These are phyloP conservation scores for Muntiacus reevesi DNA, from an alignment of 2,113 vertebrate species.

Conservation along the genomic window DNA sequence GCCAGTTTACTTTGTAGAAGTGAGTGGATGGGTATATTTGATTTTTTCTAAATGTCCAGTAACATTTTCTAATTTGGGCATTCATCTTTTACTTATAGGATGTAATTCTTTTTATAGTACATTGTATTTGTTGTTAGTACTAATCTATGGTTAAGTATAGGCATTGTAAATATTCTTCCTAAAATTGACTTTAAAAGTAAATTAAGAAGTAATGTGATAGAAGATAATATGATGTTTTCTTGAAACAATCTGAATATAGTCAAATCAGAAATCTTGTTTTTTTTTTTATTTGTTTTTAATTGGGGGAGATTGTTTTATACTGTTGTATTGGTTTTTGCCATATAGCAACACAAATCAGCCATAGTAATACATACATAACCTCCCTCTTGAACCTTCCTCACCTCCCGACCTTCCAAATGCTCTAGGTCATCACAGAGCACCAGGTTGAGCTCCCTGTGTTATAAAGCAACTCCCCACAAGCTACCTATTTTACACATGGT, in stretches of 20 bases:
- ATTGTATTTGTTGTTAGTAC: neutral
- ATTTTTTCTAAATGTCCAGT: neutral
- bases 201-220: neutral
- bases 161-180: neutral
- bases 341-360: neutral
- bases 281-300: neutral
- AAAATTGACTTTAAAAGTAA: neutral
- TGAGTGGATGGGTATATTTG: neutral
- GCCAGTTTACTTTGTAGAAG: neutral
- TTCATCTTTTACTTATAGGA: neutral
- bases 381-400: neutral
- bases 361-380: neutral
- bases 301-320: neutral
- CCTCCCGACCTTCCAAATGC: fast-evolving
- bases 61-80: neutral
- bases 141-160: neutral
- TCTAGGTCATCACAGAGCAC: neutral
- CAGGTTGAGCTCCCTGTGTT: neutral
- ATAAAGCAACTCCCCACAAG: neutral
- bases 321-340: neutral
- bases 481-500: neutral
- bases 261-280: neutral
- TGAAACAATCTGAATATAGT: neutral
- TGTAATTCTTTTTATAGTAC: neutral
- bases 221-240: neutral